phyloP scores from a whole-genome alignment of 1,140 invertebrate genomes.

The Caenorhabditis brenneri region DNA sequence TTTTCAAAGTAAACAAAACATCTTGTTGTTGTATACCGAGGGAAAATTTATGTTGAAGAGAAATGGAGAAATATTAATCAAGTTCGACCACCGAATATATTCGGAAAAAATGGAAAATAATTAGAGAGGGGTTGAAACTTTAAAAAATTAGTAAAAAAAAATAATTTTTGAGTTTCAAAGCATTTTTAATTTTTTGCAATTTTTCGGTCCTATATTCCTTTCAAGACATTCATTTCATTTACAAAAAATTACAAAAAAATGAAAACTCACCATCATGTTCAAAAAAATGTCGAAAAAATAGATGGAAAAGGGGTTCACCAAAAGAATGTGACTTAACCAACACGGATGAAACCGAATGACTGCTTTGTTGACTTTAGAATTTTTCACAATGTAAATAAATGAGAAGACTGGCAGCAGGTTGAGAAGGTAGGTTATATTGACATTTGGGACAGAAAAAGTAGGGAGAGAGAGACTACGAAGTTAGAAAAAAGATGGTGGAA shows the following conservation, averaged over 20 bases:
- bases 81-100: too few species aligned
- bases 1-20: neutral
- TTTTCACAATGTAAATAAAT: slow-evolving; percentile 22
- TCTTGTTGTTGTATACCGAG: too few species aligned
- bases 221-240: too few species aligned
- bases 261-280: neutral
- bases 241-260: too few species aligned
- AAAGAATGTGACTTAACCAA: neutral
- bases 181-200: too few species aligned
- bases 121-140: too few species aligned
- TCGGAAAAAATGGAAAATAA: too few species aligned
- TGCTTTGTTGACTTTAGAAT: slow-evolving; percentile 27
- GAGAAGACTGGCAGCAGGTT: neutral
- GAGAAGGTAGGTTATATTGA: neutral
- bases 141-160: too few species aligned
- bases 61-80: too few species aligned
- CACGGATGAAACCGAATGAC: neutral
- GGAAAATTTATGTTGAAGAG: too few species aligned
- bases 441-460: neutral
- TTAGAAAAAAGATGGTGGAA: neutral
- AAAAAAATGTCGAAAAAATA: neutral
- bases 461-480: neutral
- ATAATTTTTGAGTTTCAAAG: too few species aligned
- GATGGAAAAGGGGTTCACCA: neutral
- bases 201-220: too few species aligned